These are phyloP conservation scores for Priocnemis perturbator DNA, from an alignment of 2,888 invertebrate genomes.

Conservation along the genomic window DNA sequence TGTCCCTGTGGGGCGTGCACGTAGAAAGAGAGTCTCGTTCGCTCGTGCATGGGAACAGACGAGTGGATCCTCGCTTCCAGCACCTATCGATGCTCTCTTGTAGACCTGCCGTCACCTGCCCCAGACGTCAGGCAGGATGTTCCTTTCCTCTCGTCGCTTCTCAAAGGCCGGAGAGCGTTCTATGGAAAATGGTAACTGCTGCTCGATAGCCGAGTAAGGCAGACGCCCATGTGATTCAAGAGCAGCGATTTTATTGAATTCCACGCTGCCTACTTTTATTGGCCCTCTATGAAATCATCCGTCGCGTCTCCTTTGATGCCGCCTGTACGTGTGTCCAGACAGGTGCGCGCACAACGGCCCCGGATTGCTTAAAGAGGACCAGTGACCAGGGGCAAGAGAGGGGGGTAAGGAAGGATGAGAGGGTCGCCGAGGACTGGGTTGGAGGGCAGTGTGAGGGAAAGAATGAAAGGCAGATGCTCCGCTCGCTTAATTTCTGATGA, in stretches of 20 bases:
- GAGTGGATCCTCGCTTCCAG: conserved; percentile 16
- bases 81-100: conserved; percentile 13
- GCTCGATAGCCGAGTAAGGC: conserved; percentile 43
- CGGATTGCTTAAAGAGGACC: conserved; percentile 14
- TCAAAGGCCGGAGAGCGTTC: conserved; percentile 49
- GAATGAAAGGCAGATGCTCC: background rate
- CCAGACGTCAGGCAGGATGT: conserved; percentile 13
- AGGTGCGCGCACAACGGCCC: conserved; percentile 8
- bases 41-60: conserved; percentile 19
- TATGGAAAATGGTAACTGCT: conserved; percentile 56
- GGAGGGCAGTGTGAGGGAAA: too few relatives aligned
- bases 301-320: conserved; percentile 42
- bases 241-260: conserved; percentile 56
- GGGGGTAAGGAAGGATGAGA: too few relatives aligned
- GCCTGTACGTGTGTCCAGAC: conserved; percentile 19
- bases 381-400: too few relatives aligned
- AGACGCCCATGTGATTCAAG: conserved; percentile 45
- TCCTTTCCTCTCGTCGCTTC: conserved; percentile 40
- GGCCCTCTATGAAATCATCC: conserved; percentile 42
- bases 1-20: background rate
- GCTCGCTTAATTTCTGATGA: conserved; percentile 4
- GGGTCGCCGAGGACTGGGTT: too few relatives aligned
- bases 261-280: conserved; percentile 45
- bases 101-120: background rate
- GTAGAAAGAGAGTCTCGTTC: conserved; percentile 5